Conservation (phyloP, 1,140 invertebrate genomes). For the Brachionus angularis region DNA sequence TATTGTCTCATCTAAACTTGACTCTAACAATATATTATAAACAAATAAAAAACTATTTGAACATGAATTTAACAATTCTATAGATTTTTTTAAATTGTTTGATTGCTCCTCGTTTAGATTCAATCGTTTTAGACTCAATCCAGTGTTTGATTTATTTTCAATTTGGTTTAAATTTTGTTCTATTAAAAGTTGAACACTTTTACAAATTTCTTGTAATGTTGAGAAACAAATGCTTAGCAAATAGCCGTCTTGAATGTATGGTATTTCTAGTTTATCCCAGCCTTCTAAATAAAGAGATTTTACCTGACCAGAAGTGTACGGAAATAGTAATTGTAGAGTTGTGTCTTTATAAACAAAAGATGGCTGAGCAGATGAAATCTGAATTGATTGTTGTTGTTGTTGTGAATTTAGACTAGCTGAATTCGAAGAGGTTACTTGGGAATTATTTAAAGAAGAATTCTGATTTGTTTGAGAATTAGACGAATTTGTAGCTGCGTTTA, state of each 20-base stretch:
- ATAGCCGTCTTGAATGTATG: slow-evolving; percentile 84
- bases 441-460: background rate
- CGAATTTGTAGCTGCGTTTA: slow-evolving; percentile 53
- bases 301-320: slow-evolving; percentile 75
- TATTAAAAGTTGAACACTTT: slow-evolving; percentile 53
- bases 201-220: slow-evolving; percentile 75
- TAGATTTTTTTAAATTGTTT: slow-evolving; percentile 1
- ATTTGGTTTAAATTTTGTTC: slow-evolving; percentile 42
- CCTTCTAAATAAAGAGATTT: slow-evolving; percentile 85
- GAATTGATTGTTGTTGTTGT: slow-evolving; percentile 8
- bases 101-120: background rate
- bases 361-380: slow-evolving; percentile 68
- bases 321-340: slow-evolving; percentile 79
- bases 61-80: slow-evolving; percentile 9
- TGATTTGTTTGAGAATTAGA: background rate
- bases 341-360: slow-evolving; percentile 87
- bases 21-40: slow-evolving; percentile 29
- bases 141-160: background rate
- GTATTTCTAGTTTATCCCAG: slow-evolving; percentile 89
- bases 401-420: too few relatives aligned
- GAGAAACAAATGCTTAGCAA: slow-evolving; percentile 88
- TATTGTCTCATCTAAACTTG: slow-evolving; percentile 79
- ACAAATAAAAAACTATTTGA: background rate
- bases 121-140: background rate
- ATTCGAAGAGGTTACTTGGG: background rate